Percentiles rank a stretch among this genome's conserved stretches.
phyloP scores from a whole-genome alignment of 1,140 invertebrate species.

The Pseudachorutes palmiensis region DNA sequence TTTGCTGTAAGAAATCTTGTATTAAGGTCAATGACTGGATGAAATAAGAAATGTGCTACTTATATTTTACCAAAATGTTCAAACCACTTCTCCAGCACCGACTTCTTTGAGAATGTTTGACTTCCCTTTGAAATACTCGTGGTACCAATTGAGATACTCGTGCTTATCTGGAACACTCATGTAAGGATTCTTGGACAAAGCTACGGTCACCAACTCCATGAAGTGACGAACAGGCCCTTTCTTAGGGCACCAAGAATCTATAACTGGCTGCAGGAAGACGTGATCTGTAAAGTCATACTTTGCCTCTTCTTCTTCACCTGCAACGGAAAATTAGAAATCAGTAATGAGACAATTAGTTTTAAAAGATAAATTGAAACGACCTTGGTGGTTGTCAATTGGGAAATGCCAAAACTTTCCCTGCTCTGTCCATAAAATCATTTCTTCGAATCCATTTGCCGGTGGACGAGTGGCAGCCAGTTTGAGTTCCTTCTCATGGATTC shows the following conservation, averaged over 20 bases:
- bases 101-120: conserved; percentile 61
- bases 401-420: conserved; percentile 93
- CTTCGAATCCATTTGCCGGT: conserved; percentile 80
- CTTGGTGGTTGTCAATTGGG: conserved; percentile 95
- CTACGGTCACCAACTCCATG: conserved; percentile 90
- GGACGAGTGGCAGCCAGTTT: conserved; percentile 55
- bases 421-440: conserved; percentile 89
- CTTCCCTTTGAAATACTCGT: conserved; percentile 79
- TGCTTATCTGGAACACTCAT: conserved; percentile 77
- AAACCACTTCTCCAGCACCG: conserved; percentile 43
- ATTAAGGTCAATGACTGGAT: too few species aligned
- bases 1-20: too few species aligned
- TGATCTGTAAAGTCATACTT: conserved; percentile 81
- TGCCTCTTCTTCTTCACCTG: conserved; percentile 68
- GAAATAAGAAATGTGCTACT: too few species aligned
- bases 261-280: conserved; percentile 78
- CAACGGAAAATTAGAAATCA: conserved; percentile 39
- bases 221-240: conserved; percentile 86
- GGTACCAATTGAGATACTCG: conserved; percentile 88
- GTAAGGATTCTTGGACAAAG: conserved; percentile 90
- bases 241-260: conserved; percentile 78
- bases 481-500: conserved; percentile 56
- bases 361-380: conserved; percentile 45
- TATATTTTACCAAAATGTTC: too few species aligned
- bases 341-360: not conserved